Conservation (phyloP, 2,888 invertebrate genomes). For the Melolontha melolontha region DNA sequence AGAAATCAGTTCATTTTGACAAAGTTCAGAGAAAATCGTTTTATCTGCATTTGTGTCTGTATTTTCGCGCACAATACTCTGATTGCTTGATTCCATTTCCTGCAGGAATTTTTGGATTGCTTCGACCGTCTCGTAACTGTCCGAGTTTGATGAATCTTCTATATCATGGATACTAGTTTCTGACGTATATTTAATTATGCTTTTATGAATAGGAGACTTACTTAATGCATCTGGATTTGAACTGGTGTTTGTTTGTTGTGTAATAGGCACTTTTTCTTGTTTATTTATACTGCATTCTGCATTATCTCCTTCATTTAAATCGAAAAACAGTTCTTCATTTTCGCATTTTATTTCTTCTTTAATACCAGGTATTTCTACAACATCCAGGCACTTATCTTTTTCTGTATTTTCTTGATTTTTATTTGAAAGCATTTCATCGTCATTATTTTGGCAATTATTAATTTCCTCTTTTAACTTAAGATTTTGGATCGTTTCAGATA, state of each 20-base stretch:
- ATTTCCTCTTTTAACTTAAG: too few relatives aligned
- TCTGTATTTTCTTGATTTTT: not conserved
- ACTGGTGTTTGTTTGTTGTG: too few relatives aligned
- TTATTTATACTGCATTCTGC: not conserved
- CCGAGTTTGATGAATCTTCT: not conserved
- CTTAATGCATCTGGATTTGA: too few relatives aligned
- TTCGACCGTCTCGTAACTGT: constrained; percentile 9
- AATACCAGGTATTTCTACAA: not conserved
- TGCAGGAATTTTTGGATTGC: constrained; percentile 16
- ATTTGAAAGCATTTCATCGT: too few relatives aligned
- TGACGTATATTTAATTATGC: too few relatives aligned
- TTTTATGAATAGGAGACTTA: too few relatives aligned
- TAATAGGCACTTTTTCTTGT: not conserved
- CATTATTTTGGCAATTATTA: too few relatives aligned
- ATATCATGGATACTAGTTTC: too few relatives aligned
- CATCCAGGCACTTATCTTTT: not conserved
- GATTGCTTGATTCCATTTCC: constrained; percentile 2
- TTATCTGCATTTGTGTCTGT: not conserved
- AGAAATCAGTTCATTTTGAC: not conserved
- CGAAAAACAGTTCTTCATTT: not conserved
- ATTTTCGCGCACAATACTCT: not conserved
- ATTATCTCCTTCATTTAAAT: not conserved
- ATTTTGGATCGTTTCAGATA: too few relatives aligned
- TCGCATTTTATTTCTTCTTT: constrained; percentile 17
- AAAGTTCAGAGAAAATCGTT: too few relatives aligned